Base-by-base conservation (phyloP, 2,888 invertebrate genomes). In the Xestia rhomboidea region DNA sequence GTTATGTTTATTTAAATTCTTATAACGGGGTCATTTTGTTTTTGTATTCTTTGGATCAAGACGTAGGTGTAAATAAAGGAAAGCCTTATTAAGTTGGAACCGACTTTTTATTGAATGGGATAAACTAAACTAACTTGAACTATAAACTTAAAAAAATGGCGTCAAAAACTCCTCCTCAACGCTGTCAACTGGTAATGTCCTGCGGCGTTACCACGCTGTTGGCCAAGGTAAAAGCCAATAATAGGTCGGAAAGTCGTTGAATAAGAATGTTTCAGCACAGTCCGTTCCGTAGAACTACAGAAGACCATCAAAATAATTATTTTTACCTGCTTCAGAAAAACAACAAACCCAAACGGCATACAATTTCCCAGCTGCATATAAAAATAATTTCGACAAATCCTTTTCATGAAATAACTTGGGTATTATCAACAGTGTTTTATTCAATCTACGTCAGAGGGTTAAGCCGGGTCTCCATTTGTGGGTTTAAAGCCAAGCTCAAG, bases 401-500 rank as follows among this genome's bases (percentile, higher is more conserved):
- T 62, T 81, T 81, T 68, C 68, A 72, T 73, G 63, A 76, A 83
- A 77, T 75, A 63, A 74, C 64, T 75, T 73, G 54, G 60, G 79
- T 80, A 79, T 85, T 88, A 89, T 87, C 87, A 85, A 86, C 80
- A 66, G 84, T 82, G 88, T 87, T 89, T 86, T 87, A 87, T 87
- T 86, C 85, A 88, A 85, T 84, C 79, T 80, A 83, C 83, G 85
- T 87, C 87, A 81, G 71, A 71, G 77, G 73, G 83, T 88, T 89
- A 89, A 88, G 87, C 86, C 71, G 75, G 77, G 87, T 88, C 87
- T 89, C 84, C 90, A 88, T 89, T 91, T 90, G 91, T 83, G 91
- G 89, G 80, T 86, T 89, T 85, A 83, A 82, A 88, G 80, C 82
- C 83, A 79, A 75, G 85, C 79, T 77, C 77, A 87, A 88, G 90